Evolutionary conservation across 2,888 invertebrate species (phyloP), one percentile per base, ranked within the genome.

Genomic region (Galerucella pusilla): DNA sequence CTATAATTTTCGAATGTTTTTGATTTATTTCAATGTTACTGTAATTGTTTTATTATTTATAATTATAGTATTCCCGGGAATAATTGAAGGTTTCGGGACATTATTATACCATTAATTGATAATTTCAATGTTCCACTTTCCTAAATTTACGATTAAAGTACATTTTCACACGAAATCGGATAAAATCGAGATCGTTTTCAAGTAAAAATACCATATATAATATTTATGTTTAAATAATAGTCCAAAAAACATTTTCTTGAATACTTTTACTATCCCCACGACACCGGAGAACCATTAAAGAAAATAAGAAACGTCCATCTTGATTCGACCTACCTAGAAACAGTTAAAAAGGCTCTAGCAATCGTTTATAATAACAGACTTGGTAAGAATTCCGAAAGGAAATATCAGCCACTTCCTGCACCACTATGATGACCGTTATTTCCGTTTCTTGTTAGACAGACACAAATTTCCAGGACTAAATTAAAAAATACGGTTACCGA

Each of bases 391-490:
- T 82, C 80, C 79, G 75, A 74, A 68, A 79, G 80, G 83, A 83
- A 85, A 83, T 81, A 79, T 82, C 79, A 78, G 81, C 77, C 78
- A 81, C 83, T 83, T 83, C 84, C 81, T 81, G 70, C 80, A 82
- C 81, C 80, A 81, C 82, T 80, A 79, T 79, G 81, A 83, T 84
- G 81, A 83, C 81, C 83, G 78, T 80, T 80, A 80, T 81, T 83
- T 84, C 84, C 84, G 83, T 77, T 82, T 81, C 82, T 80, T 82
- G 83, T 84, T 84, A 83, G 81, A 81, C 81, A 82, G 82, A 80
- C 80, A 81, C 81, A 78, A 81, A 79, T 77, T 78, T 77, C 79
- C 7, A 42, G 80, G 78, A 77, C 65, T 71, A 68, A 71, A 79
- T 76, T 77, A 76, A 80, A 81, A 82, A 81, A 80, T 81, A n/a